These are phyloP conservation scores for Trichopoda pennipes DNA, from an alignment of 2,888 invertebrate genomes.

Conservation along the genomic window DNA sequence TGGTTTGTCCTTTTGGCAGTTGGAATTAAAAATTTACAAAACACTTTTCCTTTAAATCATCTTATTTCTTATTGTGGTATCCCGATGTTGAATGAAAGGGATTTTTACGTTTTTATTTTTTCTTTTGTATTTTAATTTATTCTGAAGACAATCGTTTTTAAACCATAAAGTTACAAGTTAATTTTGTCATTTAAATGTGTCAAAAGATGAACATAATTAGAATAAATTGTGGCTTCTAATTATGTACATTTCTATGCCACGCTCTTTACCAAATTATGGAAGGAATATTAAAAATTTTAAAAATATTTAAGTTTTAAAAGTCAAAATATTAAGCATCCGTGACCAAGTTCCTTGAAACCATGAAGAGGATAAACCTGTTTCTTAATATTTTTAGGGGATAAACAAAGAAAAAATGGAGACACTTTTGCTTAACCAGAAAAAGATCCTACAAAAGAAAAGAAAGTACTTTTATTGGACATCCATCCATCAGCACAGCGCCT, in stretches of 20 bases:
- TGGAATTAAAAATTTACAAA: slow-evolving; percentile 34
- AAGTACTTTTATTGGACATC: too few relatives aligned
- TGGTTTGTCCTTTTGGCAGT: slow-evolving; percentile 33
- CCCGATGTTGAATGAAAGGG: background rate
- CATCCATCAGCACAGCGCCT: too few relatives aligned
- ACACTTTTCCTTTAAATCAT: slow-evolving; percentile 24
- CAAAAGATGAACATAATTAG: slow-evolving; percentile 17
- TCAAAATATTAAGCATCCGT: too few relatives aligned
- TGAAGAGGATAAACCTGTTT: too few relatives aligned
- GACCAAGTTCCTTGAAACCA: too few relatives aligned
- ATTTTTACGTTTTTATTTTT: background rate
- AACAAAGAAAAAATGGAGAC: too few relatives aligned
- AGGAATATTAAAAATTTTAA: too few relatives aligned
- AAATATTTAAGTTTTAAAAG: too few relatives aligned
- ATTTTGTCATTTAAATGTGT: slow-evolving; percentile 25
- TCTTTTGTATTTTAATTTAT: background rate
- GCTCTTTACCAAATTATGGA: background rate
- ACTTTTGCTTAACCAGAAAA: too few relatives aligned
- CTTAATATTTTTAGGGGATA: too few relatives aligned
- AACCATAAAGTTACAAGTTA: background rate
- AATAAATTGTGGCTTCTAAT: slow-evolving; percentile 6
- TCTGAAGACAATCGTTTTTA: slow-evolving; percentile 1
- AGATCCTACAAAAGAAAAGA: too few relatives aligned
- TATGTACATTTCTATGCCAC: background rate
- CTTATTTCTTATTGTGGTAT: slow-evolving; percentile 13